These are phyloP conservation scores for Cheilosia impressa DNA, from an alignment of 2,888 invertebrate species.

Conservation along the genomic window DNA sequence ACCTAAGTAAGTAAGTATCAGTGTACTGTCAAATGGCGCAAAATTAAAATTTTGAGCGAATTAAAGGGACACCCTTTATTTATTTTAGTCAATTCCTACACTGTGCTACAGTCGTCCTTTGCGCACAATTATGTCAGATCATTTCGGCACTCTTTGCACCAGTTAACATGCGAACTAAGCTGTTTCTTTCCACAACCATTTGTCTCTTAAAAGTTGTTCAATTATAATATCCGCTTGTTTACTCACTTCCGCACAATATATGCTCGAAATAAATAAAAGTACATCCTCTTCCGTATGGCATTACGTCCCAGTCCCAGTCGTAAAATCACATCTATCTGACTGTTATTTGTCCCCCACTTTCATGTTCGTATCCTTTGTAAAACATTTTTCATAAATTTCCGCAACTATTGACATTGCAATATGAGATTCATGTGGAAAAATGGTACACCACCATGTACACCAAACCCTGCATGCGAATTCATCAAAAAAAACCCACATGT, in stretches of 20 bases:
- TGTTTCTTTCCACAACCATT: too few relatives aligned
- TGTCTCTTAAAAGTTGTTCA: not conserved
- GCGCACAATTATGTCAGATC: too few relatives aligned
- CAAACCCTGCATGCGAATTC: slow-evolving; percentile 18
- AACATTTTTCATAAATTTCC: slow-evolving; percentile 57
- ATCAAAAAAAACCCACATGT: slow-evolving; percentile 17
- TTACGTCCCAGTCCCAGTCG: not conserved
- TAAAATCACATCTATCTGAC: slow-evolving; percentile 11
- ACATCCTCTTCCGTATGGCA: not conserved
- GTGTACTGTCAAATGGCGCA: too few relatives aligned
- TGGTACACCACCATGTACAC: not conserved
- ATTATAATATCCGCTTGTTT: not conserved
- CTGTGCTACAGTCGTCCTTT: too few relatives aligned
- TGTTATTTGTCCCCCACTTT: slow-evolving; percentile 14
- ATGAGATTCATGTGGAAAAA: slow-evolving; percentile 23
- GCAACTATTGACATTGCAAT: slow-evolving; percentile 67
- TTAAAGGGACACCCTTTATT: too few relatives aligned
- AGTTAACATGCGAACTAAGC: too few relatives aligned
- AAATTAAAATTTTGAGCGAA: too few relatives aligned
- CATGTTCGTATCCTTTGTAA: slow-evolving; percentile 29
- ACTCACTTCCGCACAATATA: not conserved
- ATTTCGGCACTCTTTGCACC: too few relatives aligned
- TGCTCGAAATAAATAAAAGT: not conserved
- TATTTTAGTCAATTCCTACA: too few relatives aligned
- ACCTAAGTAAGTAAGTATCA: too few relatives aligned